Evolutionary conservation across 2,888 invertebrate species (phyloP), one percentile per base, ranked within the genome.

Genomic region (Caenorhabditis sp.): DNA sequence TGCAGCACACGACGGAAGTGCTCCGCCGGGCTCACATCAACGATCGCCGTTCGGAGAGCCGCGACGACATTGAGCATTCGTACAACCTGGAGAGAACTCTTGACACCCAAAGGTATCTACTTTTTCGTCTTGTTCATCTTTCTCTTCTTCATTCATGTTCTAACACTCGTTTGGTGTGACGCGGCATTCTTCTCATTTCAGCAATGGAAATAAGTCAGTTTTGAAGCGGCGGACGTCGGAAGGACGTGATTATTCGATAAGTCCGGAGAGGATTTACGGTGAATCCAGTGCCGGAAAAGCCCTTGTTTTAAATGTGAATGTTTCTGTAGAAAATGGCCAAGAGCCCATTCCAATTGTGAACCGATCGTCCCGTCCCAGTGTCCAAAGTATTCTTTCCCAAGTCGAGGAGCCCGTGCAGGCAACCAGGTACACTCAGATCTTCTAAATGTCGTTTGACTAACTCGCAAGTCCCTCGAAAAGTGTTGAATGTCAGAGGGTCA

Each of bases 1-100:
- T 97, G 72, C 96, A 97, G 91, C 95, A 89, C 61, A 91, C 95
- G 88, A 96, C 96, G 9, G 94, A 95, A 84, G 94, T 95, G 39
- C 90, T 92, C 78, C 79, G 87, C 15, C 72, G 86, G 22, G 82
- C 83, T 11, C 77, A 86, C 58, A 56, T 82, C 52, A 65, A 71
- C 8, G 82, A 82, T 24, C 62, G 78, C 35, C 70, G 70, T 15
- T 59, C 58, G n/a, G 52, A 74, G 37, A 66, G 61, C 27, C 65
- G 59, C 59, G 63, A 62, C 55, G 72, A 62, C 20, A 58, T 62
- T 26, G 63, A 63, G 17, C 52, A 70, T 8, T 53, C 52, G 13
- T 68, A 52, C 39, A 56, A 66, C 15, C 53, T 66, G 20, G 56
- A 66, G 37, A 45, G 70, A 43, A 70, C 48, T 45, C 26, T 48